Percentiles rank a stretch among this genome's conserved stretches.
Evolutionary conservation across 2,888 invertebrate species (phyloP).

Genomic region (Scaptomyza cyrtandrae): DNA sequence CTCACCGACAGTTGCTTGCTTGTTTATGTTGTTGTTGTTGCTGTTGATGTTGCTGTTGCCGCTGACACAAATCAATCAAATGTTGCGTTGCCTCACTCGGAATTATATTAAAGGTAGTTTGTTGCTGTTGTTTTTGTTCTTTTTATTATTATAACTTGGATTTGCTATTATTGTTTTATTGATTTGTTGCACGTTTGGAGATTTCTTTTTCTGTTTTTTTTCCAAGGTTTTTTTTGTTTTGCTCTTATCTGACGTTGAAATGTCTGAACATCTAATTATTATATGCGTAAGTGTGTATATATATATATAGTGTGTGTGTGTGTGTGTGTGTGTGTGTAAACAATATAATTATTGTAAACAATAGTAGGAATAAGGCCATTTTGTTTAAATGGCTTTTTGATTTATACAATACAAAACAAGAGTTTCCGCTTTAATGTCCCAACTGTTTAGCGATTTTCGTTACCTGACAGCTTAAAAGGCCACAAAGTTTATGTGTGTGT

Average conservation of each 20-base stretch:
- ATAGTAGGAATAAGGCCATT: slow-evolving; percentile 9
- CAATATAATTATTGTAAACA: slow-evolving; percentile 16
- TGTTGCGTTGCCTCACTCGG: slow-evolving; percentile 29
- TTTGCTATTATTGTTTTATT: slow-evolving; percentile 22
- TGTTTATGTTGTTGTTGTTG: slow-evolving; percentile 8
- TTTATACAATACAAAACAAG: slow-evolving; percentile 18
- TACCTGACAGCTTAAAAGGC: slow-evolving; percentile 21
- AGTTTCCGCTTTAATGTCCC: slow-evolving; percentile 23
- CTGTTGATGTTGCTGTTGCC: slow-evolving; percentile 22
- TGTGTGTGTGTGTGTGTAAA: not conserved
- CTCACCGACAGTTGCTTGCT: slow-evolving; percentile 59
- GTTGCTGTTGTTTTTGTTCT: slow-evolving; percentile 17
- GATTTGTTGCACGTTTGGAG: slow-evolving; percentile 25
- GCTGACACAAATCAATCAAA: slow-evolving; percentile 70
- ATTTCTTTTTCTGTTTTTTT: slow-evolving; percentile 3
- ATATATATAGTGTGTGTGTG: too few relatives aligned
- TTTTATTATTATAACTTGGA: slow-evolving; percentile 19
- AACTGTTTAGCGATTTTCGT: slow-evolving; percentile 29
- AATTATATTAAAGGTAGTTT: slow-evolving; percentile 21
- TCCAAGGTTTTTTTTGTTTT: slow-evolving; percentile 3
- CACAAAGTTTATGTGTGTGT: not conserved
- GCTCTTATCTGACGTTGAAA: slow-evolving; percentile 3
- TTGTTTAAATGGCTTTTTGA: slow-evolving; percentile 18
- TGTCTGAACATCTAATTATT: not conserved
- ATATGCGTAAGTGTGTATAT: not conserved